Evolutionary conservation across 1,140 invertebrate genomes (phyloP).

Genomic region (Centruroides sculpturatus): DNA sequence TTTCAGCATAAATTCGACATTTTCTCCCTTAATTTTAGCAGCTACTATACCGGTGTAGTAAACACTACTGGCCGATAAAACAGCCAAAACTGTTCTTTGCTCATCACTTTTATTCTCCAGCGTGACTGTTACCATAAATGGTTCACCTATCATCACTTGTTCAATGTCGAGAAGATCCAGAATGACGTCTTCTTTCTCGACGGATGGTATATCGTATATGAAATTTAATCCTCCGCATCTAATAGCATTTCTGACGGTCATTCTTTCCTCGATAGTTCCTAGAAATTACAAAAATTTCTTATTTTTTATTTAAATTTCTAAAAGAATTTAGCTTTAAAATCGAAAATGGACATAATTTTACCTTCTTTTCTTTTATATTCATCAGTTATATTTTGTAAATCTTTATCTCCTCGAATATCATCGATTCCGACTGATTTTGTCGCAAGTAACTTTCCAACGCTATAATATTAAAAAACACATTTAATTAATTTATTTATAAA

Average conservation of each 20-base stretch:
- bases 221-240: slow-evolving; percentile 33
- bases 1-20: slow-evolving; percentile 25
- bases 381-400: slow-evolving; percentile 63
- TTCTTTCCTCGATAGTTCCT: slow-evolving; percentile 49
- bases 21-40: slow-evolving; percentile 47
- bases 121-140: slow-evolving; percentile 37
- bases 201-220: slow-evolving; percentile 20
- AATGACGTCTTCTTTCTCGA: slow-evolving; percentile 65
- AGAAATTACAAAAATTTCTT: background rate
- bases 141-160: slow-evolving; percentile 70
- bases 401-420: slow-evolving; percentile 39
- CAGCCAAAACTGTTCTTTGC: slow-evolving; percentile 44
- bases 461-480: slow-evolving; percentile 24
- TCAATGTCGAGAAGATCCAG: slow-evolving; percentile 69
- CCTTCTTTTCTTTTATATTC: slow-evolving; percentile 78
- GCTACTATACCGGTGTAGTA: slow-evolving; percentile 60
- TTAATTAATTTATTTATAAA: background rate
- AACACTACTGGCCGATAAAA: slow-evolving; percentile 48
- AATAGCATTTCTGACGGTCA: slow-evolving; percentile 61
- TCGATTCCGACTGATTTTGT: slow-evolving; percentile 64
- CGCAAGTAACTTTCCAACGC: slow-evolving; percentile 70
- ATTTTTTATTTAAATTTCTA: background rate
- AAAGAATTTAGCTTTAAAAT: background rate
- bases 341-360: slow-evolving; percentile 23
- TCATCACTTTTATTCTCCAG: slow-evolving; percentile 31